Evolutionary conservation across 2,797 vertebrate species (phyloP), one percentile per base, ranked within the genome.

Genomic region (Pseudomugil tenellus): DNA sequence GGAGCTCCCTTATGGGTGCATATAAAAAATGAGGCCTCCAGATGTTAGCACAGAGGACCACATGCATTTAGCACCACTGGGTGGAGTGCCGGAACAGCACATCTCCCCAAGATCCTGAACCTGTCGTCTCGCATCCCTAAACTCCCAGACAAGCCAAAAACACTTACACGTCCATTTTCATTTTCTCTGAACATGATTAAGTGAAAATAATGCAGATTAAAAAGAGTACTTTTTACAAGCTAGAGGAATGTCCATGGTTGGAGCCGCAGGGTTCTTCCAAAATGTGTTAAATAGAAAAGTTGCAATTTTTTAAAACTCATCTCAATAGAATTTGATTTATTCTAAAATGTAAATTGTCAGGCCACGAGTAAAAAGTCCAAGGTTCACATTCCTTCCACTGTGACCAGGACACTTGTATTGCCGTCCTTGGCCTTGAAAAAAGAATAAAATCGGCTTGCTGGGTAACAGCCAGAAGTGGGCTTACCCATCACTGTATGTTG

Each of bases 31-130:
- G 63, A 69, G 66, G 63, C 79, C 74, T 90, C 90, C 92, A 94
- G 92, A 94, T 94, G 92, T 93, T 94, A 60, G 57, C 67, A 58
- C 60, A 46, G 84, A 81, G 72, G 66, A 84, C 80, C 90, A 93
- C 91, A 93, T 93, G 91, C 72, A 88, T 80, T 90, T 83, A 84
- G 80, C 79, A 83, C 75, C 80, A 75, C 85, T 89, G 84, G 79
- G 85, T 77, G 74, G 79, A 88, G 69, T 2, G 31, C 67, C 74
- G 72, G 65, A 55, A 61, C 70, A 64, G 58, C 74, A 67, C 46
- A 51, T 56, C 0, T 14, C 75, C 87, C 77, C 16, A 0, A 73
- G 77, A 89, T 89, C 83, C 86, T 90, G 84, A 86, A 90, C 83
- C 83, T 77, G 16, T 16, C 3, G 32, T 51, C 21, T 29, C 32